phyloP scores from a whole-genome alignment of 2,113 vertebrate species.

The Nerophis lumbriciformis region DNA sequence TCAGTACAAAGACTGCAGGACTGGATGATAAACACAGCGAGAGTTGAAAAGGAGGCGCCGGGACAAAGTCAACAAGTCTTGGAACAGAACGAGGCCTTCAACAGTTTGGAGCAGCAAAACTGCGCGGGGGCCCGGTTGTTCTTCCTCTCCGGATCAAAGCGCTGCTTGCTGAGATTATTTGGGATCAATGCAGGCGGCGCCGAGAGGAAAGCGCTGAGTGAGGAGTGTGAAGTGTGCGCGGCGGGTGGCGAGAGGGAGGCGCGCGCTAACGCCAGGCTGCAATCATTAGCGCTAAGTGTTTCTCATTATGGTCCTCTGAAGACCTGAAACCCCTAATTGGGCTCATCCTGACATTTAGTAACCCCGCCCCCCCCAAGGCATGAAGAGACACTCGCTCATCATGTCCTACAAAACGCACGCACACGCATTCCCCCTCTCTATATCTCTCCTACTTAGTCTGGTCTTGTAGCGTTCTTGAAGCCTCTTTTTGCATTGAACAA shows the following conservation, averaged over 20 bases:
- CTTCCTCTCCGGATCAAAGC: slow-evolving; percentile 59
- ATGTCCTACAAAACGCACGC: no score
- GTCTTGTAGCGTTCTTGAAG: no score
- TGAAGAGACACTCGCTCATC: slow-evolving; percentile 21
- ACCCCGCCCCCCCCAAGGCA: slow-evolving; percentile 20
- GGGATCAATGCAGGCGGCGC: slow-evolving; percentile 58
- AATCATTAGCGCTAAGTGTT: slow-evolving; percentile 71
- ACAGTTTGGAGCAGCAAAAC: not conserved
- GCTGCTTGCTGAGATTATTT: slow-evolving; percentile 63
- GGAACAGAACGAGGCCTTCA: not conserved
- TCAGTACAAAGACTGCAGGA: no score
- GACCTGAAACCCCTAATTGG: slow-evolving; percentile 64
- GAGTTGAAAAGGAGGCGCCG: no score
- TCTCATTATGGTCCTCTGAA: slow-evolving; percentile 72
- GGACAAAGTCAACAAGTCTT: not conserved
- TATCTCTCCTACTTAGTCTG: no score
- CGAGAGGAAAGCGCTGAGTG: slow-evolving; percentile 49
- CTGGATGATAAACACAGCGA: no score
- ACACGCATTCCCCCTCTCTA: no score
- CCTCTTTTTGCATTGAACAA: no score
- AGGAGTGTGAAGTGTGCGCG: slow-evolving; percentile 46
- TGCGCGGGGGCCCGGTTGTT: slow-evolving; percentile 6
- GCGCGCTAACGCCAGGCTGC: slow-evolving; percentile 50
- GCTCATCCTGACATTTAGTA: slow-evolving; percentile 57
- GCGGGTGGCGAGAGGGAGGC: slow-evolving; percentile 26